Conservation (phyloP, 2,888 invertebrate genomes). For the Lydus trimaculatus region DNA sequence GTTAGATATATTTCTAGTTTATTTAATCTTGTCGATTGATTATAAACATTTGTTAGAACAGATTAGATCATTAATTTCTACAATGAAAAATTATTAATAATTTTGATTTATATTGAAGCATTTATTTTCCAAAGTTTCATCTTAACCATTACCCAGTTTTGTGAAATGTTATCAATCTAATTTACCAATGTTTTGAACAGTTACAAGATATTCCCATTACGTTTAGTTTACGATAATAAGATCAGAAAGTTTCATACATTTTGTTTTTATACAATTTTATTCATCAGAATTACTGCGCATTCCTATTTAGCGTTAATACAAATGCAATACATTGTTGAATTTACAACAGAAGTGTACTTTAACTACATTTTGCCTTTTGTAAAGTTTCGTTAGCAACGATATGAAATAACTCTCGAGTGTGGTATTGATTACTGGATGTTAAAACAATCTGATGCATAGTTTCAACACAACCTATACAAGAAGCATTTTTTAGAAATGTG, state of each 20-base stretch:
- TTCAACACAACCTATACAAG: no score
- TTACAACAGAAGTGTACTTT: not conserved
- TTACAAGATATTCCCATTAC: not conserved
- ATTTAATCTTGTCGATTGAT: not conserved
- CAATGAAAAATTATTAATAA: slow-evolving; percentile 1
- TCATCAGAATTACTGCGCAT: not conserved
- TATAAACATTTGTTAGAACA: not conserved
- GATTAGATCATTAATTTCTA: not conserved
- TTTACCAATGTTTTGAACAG: not conserved
- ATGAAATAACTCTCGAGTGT: no score
- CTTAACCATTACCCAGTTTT: not conserved
- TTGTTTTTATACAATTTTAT: not conserved
- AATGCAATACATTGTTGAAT: no score
- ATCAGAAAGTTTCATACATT: not conserved
- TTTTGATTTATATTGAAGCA: not conserved
- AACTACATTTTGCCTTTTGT: not conserved
- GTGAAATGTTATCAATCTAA: not conserved
- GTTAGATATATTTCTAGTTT: not conserved
- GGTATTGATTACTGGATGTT: no score
- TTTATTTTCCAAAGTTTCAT: not conserved
- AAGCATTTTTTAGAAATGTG: no score
- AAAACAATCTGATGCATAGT: no score
- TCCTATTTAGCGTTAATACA: not conserved
- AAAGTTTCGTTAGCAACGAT: not conserved
- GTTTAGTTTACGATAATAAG: not conserved